A percentile compares a stretch with the other conserved stretches of the same genome.
phyloP scores from a whole-genome alignment of 2,888 invertebrate genomes.

The Thera obeliscata region DNA sequence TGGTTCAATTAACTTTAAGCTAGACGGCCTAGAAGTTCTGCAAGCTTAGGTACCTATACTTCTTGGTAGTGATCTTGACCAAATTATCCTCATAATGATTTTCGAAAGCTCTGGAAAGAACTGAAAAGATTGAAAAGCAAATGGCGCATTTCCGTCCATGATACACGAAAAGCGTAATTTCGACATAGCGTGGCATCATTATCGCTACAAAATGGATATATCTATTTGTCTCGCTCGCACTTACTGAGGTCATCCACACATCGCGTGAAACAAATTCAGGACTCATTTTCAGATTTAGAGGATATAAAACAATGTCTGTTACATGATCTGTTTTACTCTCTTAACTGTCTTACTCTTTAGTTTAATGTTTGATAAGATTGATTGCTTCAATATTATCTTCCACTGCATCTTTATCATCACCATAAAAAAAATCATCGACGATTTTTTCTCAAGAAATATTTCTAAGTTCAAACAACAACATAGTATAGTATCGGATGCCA shows the following conservation, averaged over 20 bases:
- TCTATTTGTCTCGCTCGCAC: slow-evolving; percentile 70
- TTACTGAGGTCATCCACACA: slow-evolving; percentile 40
- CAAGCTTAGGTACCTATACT: background rate
- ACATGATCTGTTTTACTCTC: background rate
- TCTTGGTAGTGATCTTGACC: too few species aligned
- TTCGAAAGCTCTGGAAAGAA: background rate
- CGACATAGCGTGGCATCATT: slow-evolving; percentile 45
- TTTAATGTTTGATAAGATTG: background rate
- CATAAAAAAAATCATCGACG: slow-evolving; percentile 15
- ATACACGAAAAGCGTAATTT: slow-evolving; percentile 32
- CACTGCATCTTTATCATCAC: slow-evolving; percentile 7
- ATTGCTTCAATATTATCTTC: slow-evolving; percentile 2
- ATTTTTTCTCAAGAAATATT: slow-evolving; percentile 26
- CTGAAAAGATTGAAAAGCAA: slow-evolving; percentile 5
- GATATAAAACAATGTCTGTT: slow-evolving; percentile 1
- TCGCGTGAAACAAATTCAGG: slow-evolving; percentile 47
- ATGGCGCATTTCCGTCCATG: slow-evolving; percentile 25
- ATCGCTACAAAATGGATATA: slow-evolving; percentile 52
- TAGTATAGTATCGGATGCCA: slow-evolving; percentile 50
- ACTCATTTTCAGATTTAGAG: slow-evolving; percentile 22
- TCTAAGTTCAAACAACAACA: slow-evolving; percentile 32
- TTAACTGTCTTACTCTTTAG: background rate
- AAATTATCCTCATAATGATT: background rate
- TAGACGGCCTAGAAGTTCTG: background rate
- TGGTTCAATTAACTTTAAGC: background rate